Evolutionary conservation across 2,113 vertebrate species (phyloP), one percentile per base, ranked within the genome.

Genomic region (Otolemur garnettii): DNA sequence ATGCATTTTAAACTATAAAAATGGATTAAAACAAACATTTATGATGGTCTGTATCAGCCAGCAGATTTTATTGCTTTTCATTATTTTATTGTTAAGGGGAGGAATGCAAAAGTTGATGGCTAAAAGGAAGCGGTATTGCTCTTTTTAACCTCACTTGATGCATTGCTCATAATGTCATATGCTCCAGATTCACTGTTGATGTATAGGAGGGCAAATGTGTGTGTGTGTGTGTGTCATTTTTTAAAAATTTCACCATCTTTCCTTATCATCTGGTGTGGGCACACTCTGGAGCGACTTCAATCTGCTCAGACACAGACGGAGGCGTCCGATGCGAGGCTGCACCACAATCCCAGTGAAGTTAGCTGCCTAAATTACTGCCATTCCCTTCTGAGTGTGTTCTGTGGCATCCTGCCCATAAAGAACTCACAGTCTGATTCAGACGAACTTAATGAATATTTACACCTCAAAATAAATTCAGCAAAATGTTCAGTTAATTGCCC

Each of bases 361-460:
- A 55, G 50, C 68, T 74, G n/a, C 69, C 38, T 72, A 80, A 92
- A 87, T 80, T 35, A 30, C 45, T 53, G 35, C 28, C 53, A 18
- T 95, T 92, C 53, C 77, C 93, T 83, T 87, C 83, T 50, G 33
- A 30, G 24, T 66, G 45, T 71, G 22, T 74, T 85, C 57, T 26
- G 59, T 91, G 82, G 91, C 86, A 26, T 64, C 81, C 18, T 92
- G 28, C 57, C 64, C 26, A 35, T 19, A 50, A 92, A 80, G 85
- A 92, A 62, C 64, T 75, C 78, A 50, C 60, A 78, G 35, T 77
- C 83, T 92, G 74, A 72, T 89, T 96, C 7, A 30, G 28, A 60
- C 93, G 91, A 89, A 88, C 71, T 79, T 83, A 84, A 91, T 83
- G 91, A 90, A 87, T 96, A 96, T 96, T 95, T 92, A 96, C 60